Evolutionary conservation across 2,888 invertebrate genomes (phyloP).

Genomic region (Cryptocheilus praepositus): DNA sequence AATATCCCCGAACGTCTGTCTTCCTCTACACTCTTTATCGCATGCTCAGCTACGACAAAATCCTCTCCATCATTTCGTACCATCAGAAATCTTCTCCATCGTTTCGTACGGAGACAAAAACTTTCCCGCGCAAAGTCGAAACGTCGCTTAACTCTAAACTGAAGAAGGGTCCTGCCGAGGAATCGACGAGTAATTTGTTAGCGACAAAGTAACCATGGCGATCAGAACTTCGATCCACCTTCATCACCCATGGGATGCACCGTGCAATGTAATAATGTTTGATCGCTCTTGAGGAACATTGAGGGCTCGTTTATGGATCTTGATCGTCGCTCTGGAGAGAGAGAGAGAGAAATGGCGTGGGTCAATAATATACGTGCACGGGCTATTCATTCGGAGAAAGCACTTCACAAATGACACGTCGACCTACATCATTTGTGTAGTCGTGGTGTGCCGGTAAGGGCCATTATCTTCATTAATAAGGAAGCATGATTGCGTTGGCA

Average conservation of each 20-base stretch:
- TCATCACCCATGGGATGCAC: constrained; percentile 35
- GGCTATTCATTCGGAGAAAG: not conserved
- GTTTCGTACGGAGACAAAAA: no score
- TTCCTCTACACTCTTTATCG: no score
- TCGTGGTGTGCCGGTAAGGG: constrained; percentile 13
- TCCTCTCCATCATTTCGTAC: no score
- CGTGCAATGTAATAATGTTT: constrained; percentile 20
- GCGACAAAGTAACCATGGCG: constrained; percentile 39
- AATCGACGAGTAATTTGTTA: constrained; percentile 20
- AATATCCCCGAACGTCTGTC: no score
- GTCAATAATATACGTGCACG: not conserved
- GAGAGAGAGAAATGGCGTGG: constrained; percentile 2
- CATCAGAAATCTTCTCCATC: no score
- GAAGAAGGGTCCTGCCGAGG: not conserved
- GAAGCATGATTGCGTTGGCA: not conserved
- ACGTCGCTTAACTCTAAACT: constrained; percentile 14
- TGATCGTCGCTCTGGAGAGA: not conserved
- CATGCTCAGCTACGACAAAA: no score
- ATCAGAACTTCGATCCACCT: constrained; percentile 30
- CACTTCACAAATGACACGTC: no score
- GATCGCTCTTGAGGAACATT: constrained; percentile 16
- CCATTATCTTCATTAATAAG: constrained; percentile 35
- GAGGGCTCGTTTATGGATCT: constrained; percentile 17
- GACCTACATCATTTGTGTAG: not conserved
- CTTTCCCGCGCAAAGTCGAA: no score